Percentiles rank a stretch among this genome's conserved stretches.
Evolutionary conservation across 2,888 invertebrate genomes (phyloP).

Genomic region (Eupithecia vulgata): DNA sequence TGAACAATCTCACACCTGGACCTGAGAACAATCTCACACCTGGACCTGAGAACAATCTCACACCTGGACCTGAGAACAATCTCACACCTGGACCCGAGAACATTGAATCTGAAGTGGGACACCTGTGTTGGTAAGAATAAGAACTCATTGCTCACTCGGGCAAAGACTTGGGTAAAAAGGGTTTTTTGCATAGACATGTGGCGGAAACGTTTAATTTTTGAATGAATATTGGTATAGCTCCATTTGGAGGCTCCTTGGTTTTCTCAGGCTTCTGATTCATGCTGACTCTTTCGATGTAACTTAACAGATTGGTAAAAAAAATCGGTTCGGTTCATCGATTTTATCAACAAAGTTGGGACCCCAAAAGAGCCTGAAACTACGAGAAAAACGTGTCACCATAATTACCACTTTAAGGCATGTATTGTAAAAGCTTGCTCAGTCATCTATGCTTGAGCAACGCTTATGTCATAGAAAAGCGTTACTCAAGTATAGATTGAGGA

Average conservation of each 20-base stretch:
- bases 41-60: background rate
- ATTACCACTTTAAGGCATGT: no score
- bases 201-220: background rate
- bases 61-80: slow-evolving; percentile 32
- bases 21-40: no score
- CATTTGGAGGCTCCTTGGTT: background rate
- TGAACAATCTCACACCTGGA: slow-evolving; percentile 37
- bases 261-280: background rate
- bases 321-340: no score
- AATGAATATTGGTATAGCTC: background rate
- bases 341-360: no score
- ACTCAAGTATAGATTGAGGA: no score
- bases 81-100: background rate
- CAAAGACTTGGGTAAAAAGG: background rate
- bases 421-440: no score
- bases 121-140: background rate
- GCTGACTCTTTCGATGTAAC: background rate
- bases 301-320: no score
- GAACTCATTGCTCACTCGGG: background rate
- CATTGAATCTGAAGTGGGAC: background rate
- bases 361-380: no score
- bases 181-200: background rate
- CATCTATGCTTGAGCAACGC: no score
- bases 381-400: no score
- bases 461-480: no score